Conservation (phyloP, 2,797 vertebrate species). For the Echeneis naucrates region DNA sequence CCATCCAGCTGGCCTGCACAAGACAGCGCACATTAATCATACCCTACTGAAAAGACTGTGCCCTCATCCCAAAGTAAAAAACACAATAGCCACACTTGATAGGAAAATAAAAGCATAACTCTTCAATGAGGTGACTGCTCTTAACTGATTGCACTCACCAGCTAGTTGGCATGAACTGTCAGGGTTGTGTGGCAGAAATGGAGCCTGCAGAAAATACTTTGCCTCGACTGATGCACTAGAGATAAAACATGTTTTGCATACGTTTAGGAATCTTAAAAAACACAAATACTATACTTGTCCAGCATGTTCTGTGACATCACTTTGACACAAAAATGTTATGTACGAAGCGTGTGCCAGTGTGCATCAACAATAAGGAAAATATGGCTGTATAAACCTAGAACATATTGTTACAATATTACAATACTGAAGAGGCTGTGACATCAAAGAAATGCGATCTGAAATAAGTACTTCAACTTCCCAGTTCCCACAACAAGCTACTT, state of each 20-base stretch:
- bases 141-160: slow-evolving; percentile 14
- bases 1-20: slow-evolving; percentile 58
- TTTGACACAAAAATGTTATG: background rate
- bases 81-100: slow-evolving; percentile 29
- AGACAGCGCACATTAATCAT: slow-evolving; percentile 75
- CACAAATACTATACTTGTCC: background rate
- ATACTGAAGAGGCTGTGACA: slow-evolving; percentile 15
- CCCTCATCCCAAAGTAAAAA: slow-evolving; percentile 60
- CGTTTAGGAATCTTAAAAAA: background rate
- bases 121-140: slow-evolving; percentile 13
- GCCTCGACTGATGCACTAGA: background rate
- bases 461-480: slow-evolving; percentile 13
- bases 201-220: slow-evolving; percentile 4
- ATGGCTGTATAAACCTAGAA: background rate
- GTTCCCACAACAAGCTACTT: slow-evolving; percentile 31
- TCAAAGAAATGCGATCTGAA: slow-evolving; percentile 27
- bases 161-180: background rate
- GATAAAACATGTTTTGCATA: background rate
- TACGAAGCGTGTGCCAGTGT: slow-evolving; percentile 10
- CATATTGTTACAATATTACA: slow-evolving; percentile 5
- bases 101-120: slow-evolving; percentile 54
- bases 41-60: slow-evolving; percentile 60
- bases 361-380: background rate
- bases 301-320: background rate
- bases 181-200: background rate